phyloP scores from a whole-genome alignment of 2,113 vertebrate species.

The Podiceps cristatus region DNA sequence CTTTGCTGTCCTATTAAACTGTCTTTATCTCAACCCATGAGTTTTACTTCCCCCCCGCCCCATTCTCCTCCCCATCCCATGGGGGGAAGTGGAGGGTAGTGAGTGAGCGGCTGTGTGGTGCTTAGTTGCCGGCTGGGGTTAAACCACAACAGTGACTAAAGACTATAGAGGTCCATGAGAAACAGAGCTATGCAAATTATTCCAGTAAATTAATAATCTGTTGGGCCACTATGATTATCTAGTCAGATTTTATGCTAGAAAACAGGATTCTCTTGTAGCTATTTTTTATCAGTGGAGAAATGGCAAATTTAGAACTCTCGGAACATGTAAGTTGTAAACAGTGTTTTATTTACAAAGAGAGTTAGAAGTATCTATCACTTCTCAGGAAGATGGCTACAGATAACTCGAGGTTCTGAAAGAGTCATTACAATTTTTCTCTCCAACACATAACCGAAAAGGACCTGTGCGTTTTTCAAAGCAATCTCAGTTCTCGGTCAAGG shows the following conservation, averaged over 20 bases:
- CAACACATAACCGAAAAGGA: background rate
- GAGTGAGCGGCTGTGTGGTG: too few relatives aligned
- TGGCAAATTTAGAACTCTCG: background rate
- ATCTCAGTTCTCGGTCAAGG: background rate
- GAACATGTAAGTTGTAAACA: background rate
- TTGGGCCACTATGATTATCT: background rate
- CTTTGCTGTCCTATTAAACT: too few relatives aligned
- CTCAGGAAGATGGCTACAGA: background rate
- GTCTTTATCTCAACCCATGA: too few relatives aligned
- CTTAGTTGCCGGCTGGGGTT: too few relatives aligned
- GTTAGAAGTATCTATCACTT: background rate
- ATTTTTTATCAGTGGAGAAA: background rate
- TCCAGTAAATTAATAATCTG: background rate
- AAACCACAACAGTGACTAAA: background rate
- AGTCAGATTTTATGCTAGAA: background rate
- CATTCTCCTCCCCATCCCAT: too few relatives aligned
- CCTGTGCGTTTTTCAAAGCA: background rate
- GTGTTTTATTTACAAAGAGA: background rate
- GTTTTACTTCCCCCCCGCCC: too few relatives aligned
- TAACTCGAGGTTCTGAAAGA: background rate
- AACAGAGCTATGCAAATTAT: background rate
- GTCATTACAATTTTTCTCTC: background rate
- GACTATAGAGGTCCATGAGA: background rate
- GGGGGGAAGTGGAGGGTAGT: too few relatives aligned
- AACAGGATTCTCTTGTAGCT: background rate